Evolutionary conservation across 1,140 invertebrate genomes (phyloP).

Genomic region (Lordiphosa collinella): DNA sequence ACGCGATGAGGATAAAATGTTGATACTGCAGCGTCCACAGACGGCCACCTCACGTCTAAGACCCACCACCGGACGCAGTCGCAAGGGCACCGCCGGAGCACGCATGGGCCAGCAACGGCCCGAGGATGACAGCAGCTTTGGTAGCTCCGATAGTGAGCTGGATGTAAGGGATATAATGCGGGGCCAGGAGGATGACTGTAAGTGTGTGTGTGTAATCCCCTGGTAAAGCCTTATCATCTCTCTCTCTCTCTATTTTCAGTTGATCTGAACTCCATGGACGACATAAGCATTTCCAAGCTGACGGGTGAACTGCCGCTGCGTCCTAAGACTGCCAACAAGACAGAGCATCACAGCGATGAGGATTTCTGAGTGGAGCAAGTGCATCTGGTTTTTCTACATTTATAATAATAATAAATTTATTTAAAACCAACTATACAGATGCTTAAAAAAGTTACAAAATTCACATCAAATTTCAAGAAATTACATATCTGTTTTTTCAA

Average conservation of each 20-base stretch:
- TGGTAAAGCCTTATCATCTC: not conserved
- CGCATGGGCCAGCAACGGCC: not conserved
- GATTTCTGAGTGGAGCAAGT: constrained; percentile 52
- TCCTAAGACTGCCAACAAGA: constrained; percentile 66
- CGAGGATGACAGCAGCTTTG: constrained; percentile 70
- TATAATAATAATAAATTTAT: too few species aligned
- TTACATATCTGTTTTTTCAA: too few species aligned
- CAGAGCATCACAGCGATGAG: constrained; percentile 74
- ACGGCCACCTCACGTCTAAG: constrained; percentile 64
- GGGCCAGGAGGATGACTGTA: constrained; percentile 63
- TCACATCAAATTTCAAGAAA: too few species aligned
- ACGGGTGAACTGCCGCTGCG: constrained; percentile 65
- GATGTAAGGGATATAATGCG: constrained; percentile 71
- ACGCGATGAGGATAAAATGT: constrained; percentile 63
- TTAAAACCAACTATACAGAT: too few species aligned
- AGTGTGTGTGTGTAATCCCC: too few species aligned
- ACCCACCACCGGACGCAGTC: constrained; percentile 69
- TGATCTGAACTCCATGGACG: constrained; percentile 74
- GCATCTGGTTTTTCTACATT: not conserved
- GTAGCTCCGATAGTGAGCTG: constrained; percentile 73
- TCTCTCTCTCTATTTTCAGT: constrained; percentile 30
- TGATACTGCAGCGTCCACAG: constrained; percentile 49
- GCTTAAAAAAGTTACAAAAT: too few species aligned
- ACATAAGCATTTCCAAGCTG: constrained; percentile 76
- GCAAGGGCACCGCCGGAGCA: constrained; percentile 22